Percentiles rank a stretch among this genome's conserved stretches.
These are phyloP conservation scores for Menura novaehollandiae DNA, from an alignment of 2,113 vertebrate species.

Conservation along the genomic window DNA sequence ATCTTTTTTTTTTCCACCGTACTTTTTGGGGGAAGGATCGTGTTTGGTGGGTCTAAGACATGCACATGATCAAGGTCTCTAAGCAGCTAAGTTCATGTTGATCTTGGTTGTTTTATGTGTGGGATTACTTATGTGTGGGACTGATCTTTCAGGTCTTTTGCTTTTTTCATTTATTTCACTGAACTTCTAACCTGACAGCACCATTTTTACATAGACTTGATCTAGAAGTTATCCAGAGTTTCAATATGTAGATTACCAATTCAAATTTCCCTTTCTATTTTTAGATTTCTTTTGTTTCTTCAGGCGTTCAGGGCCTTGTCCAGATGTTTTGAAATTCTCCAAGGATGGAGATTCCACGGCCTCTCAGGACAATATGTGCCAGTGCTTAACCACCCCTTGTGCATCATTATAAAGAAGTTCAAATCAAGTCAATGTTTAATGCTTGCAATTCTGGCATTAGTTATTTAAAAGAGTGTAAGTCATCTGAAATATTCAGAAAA, in stretches of 20 bases:
- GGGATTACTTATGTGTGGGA: neutral
- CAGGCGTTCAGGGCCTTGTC: neutral
- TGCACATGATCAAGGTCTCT: neutral
- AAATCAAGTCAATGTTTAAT: neutral
- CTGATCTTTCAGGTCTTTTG: neutral
- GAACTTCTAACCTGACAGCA: neutral
- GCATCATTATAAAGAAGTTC: neutral
- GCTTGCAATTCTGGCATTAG: neutral
- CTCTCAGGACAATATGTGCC: neutral
- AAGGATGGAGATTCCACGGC: neutral
- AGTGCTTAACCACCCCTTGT: neutral
- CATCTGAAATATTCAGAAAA: neutral
- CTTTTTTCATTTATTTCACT: neutral
- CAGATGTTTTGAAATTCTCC: neutral
- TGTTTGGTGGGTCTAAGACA: neutral
- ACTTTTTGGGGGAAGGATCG: neutral
- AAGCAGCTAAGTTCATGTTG: neutral
- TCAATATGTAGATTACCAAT: neutral
- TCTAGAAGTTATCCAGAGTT: neutral
- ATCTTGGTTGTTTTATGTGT: neutral
- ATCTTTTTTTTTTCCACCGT: accelerated
- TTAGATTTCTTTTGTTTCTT: neutral
- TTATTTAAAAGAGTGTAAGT: neutral
- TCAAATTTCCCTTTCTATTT: neutral
- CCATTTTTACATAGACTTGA: neutral